These are phyloP conservation scores for Mimachlamys varia DNA, from an alignment of 2,888 invertebrate genomes.

Conservation along the genomic window DNA sequence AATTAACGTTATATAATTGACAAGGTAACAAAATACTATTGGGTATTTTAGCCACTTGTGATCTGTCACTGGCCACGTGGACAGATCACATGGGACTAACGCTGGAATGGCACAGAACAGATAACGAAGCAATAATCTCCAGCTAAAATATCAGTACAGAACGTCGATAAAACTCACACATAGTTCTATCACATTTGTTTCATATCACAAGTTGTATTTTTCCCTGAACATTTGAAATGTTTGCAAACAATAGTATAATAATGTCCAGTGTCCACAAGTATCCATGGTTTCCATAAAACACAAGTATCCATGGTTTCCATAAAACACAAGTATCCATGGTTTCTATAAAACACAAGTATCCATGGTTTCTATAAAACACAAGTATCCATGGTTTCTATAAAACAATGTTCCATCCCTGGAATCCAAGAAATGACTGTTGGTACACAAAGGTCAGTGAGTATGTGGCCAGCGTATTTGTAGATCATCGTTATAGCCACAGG, in stretches of 20 bases:
- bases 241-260: neutral
- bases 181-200: neutral
- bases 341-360: neutral
- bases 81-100: neutral
- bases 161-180: neutral
- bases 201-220: neutral
- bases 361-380: neutral
- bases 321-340: neutral
- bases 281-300: neutral
- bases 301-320: neutral
- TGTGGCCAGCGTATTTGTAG: neutral
- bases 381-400: neutral
- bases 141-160: neutral
- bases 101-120: conserved; percentile 25
- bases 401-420: neutral
- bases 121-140: neutral
- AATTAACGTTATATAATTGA: neutral
- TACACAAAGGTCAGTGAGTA: neutral
- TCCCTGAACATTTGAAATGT: neutral
- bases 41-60: neutral
- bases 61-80: neutral
- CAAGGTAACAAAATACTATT: neutral
- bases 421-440: neutral
- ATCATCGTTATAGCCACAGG: neutral
- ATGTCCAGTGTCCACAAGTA: neutral